These are phyloP conservation scores for Tetramorium simillimum DNA, from an alignment of 1,140 invertebrate genomes.

Conservation along the genomic window DNA sequence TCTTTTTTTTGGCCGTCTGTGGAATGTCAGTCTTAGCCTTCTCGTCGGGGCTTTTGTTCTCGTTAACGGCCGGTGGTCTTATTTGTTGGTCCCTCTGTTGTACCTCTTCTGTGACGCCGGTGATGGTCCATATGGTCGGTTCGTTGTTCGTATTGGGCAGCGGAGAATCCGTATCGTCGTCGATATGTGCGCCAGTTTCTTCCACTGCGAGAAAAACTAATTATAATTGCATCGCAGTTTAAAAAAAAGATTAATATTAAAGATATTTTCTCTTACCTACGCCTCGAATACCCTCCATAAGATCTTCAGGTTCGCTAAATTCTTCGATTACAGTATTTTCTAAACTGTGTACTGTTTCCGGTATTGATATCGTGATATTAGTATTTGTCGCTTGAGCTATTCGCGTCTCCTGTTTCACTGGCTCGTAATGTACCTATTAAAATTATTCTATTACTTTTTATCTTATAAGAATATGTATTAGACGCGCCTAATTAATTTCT, in stretches of 20 bases:
- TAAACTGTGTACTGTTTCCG: slow-evolving; percentile 75
- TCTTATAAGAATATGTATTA: neutral
- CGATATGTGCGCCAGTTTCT: slow-evolving; percentile 84
- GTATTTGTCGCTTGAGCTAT: slow-evolving; percentile 81
- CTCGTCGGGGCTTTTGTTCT: slow-evolving; percentile 76
- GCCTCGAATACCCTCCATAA: slow-evolving; percentile 92
- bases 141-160: slow-evolving; percentile 75
- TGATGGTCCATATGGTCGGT: slow-evolving; percentile 79
- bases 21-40: slow-evolving; percentile 82
- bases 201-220: slow-evolving; percentile 76
- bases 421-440: slow-evolving; percentile 90
- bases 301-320: slow-evolving; percentile 93
- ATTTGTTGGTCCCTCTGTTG: slow-evolving; percentile 80
- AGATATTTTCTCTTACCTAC: slow-evolving; percentile 84
- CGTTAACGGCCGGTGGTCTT: slow-evolving; percentile 75
- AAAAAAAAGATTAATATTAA: neutral
- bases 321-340: slow-evolving; percentile 86
- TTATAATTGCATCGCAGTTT: neutral
- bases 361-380: slow-evolving; percentile 77
- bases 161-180: slow-evolving; percentile 81
- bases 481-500: neutral
- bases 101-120: slow-evolving; percentile 80
- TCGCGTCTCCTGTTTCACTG: slow-evolving; percentile 84
- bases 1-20: slow-evolving; percentile 81
- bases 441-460: slow-evolving; percentile 48